phyloP scores from a whole-genome alignment of 2,113 vertebrate species.

The Gasterosteus nipponicus region DNA sequence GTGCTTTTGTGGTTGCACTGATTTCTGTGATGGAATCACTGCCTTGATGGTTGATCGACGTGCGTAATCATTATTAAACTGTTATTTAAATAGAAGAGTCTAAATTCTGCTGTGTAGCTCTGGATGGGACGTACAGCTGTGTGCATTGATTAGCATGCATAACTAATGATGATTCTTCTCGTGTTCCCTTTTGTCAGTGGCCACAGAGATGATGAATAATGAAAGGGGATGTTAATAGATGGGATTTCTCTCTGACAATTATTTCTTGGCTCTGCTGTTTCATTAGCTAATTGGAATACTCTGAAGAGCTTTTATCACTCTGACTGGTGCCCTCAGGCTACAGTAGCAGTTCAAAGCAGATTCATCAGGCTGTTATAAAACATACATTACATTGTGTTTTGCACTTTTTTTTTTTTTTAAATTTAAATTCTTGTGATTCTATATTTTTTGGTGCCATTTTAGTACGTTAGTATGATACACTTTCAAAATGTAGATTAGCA shows the following conservation, averaged over 20 bases:
- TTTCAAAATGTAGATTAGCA: not conserved
- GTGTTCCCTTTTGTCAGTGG: conserved; percentile 5
- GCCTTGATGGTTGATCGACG: not conserved
- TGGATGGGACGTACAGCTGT: not conserved
- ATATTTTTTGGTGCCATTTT: not conserved
- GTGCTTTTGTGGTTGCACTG: conserved; percentile 17
- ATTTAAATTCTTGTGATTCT: not conserved
- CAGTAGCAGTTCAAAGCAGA: conserved; percentile 34
- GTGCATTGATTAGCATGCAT: conserved; percentile 10
- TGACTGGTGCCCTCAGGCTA: conserved; percentile 44
- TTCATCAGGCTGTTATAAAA: conserved; percentile 27
- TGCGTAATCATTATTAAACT: not conserved
- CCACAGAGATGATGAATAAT: conserved; percentile 44
- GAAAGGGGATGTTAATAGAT: conserved; percentile 50
- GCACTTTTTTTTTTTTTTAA: conserved; percentile 4
- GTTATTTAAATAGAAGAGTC: not conserved
- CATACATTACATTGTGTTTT: conserved; percentile 10
- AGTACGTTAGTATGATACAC: not conserved
- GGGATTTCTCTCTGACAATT: conserved; percentile 46
- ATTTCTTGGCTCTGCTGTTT: conserved; percentile 53
- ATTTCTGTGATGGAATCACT: conserved; percentile 11
- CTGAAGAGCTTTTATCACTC: conserved; percentile 61
- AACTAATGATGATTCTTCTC: conserved; percentile 3
- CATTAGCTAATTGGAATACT: conserved; percentile 65
- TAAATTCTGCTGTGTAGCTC: not conserved